Percentiles rank a stretch among this genome's conserved stretches.
Conservation (phyloP, 2,113 vertebrate species). For the Pheucticus melanocephalus region DNA sequence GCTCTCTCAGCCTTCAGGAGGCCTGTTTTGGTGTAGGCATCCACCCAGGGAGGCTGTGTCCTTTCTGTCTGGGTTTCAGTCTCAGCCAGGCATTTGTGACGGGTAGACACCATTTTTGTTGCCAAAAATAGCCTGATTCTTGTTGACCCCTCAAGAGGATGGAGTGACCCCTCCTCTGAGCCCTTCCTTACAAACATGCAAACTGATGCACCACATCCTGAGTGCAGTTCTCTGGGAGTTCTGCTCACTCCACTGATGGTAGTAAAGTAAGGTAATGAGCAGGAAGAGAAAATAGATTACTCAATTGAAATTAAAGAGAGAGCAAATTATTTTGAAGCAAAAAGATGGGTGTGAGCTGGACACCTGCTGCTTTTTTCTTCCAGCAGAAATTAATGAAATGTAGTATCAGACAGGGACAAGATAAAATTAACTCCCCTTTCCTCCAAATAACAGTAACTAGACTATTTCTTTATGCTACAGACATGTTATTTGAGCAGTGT, state of each 20-base stretch:
- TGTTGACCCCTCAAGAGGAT: not conserved
- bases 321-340: not conserved
- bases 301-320: not conserved
- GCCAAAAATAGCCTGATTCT: not conserved
- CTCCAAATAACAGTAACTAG: not conserved
- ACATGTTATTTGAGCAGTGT: not conserved
- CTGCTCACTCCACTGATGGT: not conserved
- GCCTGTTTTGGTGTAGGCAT: not conserved
- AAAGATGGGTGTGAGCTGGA: not conserved
- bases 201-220: not conserved
- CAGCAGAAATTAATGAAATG: not conserved
- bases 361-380: not conserved
- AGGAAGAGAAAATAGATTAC: not conserved
- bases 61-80: not conserved
- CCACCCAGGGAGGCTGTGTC: not conserved
- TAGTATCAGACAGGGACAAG: not conserved
- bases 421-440: not conserved
- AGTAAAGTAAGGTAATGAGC: not conserved
- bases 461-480: not conserved
- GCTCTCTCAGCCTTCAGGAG: not conserved
- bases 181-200: not conserved
- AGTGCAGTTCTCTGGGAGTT: not conserved
- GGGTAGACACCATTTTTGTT: not conserved
- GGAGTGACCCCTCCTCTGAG: not conserved
- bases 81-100: not conserved